Evolutionary conservation across 2,797 vertebrate genomes (phyloP).

Genomic region (Cossypha caffra): DNA sequence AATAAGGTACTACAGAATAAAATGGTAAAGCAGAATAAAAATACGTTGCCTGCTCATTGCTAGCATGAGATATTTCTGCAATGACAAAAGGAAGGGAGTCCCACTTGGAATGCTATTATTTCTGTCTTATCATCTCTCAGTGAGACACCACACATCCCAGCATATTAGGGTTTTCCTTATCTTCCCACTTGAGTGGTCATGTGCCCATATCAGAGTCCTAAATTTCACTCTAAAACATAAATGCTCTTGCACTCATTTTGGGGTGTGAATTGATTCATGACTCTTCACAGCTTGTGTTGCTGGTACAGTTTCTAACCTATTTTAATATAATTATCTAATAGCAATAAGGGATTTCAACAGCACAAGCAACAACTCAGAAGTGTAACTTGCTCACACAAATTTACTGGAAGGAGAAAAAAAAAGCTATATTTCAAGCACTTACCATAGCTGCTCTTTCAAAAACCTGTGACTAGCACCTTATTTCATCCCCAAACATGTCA

Average conservation of each 20-base stretch:
- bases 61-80: neutral
- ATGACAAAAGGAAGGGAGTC: neutral
- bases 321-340: neutral
- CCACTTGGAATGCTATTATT: neutral
- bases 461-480: neutral
- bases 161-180: neutral
- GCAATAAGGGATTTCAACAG: neutral
- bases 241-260: neutral
- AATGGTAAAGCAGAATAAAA: neutral
- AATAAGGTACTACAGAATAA: neutral
- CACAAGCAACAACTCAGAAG: neutral
- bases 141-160: neutral
- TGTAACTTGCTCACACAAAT: neutral
- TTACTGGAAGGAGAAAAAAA: neutral
- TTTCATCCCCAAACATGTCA: conserved; percentile 18
- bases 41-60: neutral
- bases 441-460: neutral
- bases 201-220: neutral
- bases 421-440: neutral
- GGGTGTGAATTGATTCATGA: neutral
- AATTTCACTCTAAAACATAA: neutral
- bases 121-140: neutral
- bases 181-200: neutral
- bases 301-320: neutral
- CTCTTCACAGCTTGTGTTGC: neutral